Conservation (phyloP, 2,888 invertebrate genomes). For the Drosophila bunnanda region DNA sequence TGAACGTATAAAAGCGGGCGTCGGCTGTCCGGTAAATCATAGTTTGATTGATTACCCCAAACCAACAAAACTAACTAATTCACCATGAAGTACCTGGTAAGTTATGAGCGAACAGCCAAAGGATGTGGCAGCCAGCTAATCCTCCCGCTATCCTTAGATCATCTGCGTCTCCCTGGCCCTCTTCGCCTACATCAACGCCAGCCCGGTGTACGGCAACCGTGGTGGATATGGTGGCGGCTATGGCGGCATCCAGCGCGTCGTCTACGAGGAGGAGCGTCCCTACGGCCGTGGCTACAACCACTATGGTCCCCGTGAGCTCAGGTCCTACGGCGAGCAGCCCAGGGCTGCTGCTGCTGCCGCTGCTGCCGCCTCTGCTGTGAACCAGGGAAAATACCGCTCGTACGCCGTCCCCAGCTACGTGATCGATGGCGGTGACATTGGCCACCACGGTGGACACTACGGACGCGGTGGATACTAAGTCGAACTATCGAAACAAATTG, state of each 20-base stretch:
- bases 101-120: conserved; percentile 41
- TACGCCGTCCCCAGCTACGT: conserved; percentile 50
- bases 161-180: conserved; percentile 62
- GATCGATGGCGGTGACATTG: conserved; percentile 14
- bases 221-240: conserved; percentile 41
- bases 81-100: conserved; percentile 78
- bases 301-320: conserved; percentile 30
- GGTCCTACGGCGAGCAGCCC: conserved; percentile 36
- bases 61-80: conserved; percentile 65
- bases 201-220: conserved; percentile 35
- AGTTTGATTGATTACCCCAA: conserved; percentile 75
- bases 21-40: conserved; percentile 55
- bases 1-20: conserved; percentile 45
- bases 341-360: conserved; percentile 69
- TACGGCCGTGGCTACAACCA: conserved; percentile 40
- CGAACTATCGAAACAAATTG: conserved; percentile 12
- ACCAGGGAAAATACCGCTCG: conserved; percentile 51
- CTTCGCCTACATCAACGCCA: conserved; percentile 60
- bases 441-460: conserved; percentile 28
- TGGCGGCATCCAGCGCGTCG: conserved; percentile 28
- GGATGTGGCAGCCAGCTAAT: conserved; percentile 27
- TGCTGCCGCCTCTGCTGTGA: conserved; percentile 49
- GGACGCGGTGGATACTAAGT: conserved; percentile 58
- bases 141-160: conserved; percentile 45
- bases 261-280: conserved; percentile 43